A percentile compares a stretch with the other conserved stretches of the same genome.
Conservation (phyloP, 2,113 vertebrate genomes). For the Indri indri region DNA sequence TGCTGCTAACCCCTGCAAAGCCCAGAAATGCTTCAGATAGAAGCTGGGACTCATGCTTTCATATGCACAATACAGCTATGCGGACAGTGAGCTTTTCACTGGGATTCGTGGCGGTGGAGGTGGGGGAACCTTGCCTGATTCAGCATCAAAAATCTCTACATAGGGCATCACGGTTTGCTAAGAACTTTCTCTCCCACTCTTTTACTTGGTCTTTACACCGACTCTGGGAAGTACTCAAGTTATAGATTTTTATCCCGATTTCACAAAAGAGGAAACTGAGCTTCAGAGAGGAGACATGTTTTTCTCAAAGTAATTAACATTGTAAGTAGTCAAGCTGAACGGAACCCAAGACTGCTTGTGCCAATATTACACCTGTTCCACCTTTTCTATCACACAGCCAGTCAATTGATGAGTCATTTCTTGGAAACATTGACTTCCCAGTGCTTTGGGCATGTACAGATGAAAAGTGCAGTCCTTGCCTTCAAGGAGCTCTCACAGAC, state of each 20-base stretch:
- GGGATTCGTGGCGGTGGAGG: fast-evolving
- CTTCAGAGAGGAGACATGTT: not conserved
- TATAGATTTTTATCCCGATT: not conserved
- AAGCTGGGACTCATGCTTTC: not conserved
- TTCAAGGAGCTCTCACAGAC: not conserved
- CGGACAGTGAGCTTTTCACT: not conserved
- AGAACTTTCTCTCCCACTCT: not conserved
- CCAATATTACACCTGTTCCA: not conserved
- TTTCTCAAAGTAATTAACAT: not conserved
- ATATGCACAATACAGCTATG: not conserved
- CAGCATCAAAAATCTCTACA: not conserved
- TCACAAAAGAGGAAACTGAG: not conserved
- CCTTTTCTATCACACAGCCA: not conserved
- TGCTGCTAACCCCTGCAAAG: not conserved
- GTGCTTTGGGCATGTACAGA: not conserved
- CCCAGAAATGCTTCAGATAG: not conserved
- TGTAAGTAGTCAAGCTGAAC: not conserved
- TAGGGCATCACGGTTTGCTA: not conserved
- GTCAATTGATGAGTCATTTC: not conserved
- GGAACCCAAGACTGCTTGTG: not conserved
- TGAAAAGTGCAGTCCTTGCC: not conserved
- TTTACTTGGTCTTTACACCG: not conserved
- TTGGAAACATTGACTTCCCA: not conserved
- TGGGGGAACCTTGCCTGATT: not conserved
- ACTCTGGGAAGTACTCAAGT: not conserved